A percentile compares a stretch with the other conserved stretches of the same genome.
Conservation (phyloP, 1,140 invertebrate genomes). For the Pseudomyrmex concolor region DNA sequence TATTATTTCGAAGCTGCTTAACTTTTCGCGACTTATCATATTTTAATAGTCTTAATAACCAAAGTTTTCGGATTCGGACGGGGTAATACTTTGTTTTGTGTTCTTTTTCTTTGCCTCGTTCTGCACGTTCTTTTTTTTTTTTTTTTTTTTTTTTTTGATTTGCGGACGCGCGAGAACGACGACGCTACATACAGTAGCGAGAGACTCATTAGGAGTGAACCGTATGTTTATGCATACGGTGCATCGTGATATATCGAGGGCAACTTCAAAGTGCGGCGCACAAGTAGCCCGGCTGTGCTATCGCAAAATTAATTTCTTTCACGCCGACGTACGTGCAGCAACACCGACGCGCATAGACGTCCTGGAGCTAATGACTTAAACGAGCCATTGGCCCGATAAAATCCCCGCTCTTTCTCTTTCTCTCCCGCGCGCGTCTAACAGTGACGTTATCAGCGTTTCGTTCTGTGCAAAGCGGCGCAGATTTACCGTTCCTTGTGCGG, state of each 20-base stretch:
- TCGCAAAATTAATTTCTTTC: slow-evolving; percentile 64
- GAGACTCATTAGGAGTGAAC: slow-evolving; percentile 51
- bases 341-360: slow-evolving; percentile 18
- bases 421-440: neutral
- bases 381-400: slow-evolving; percentile 38
- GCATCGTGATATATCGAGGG: slow-evolving; percentile 51
- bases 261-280: slow-evolving; percentile 53
- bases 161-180: neutral
- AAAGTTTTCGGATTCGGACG: slow-evolving; percentile 24
- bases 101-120: too few relatives aligned
- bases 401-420: slow-evolving; percentile 2
- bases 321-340: slow-evolving; percentile 10
- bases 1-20: slow-evolving; percentile 46
- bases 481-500: neutral
- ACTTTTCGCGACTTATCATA: slow-evolving; percentile 52
- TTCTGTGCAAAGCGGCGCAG: neutral
- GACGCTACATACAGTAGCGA: neutral
- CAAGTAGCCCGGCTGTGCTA: slow-evolving; percentile 54
- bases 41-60: slow-evolving; percentile 32
- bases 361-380: slow-evolving; percentile 51
- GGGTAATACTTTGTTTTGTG: slow-evolving; percentile 2
- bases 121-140: too few relatives aligned
- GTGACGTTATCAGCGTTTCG: slow-evolving; percentile 48
- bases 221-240: slow-evolving; percentile 29
- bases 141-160: too few relatives aligned